Conservation (phyloP, 2,888 invertebrate species). For the Asteroscopus sphinx region DNA sequence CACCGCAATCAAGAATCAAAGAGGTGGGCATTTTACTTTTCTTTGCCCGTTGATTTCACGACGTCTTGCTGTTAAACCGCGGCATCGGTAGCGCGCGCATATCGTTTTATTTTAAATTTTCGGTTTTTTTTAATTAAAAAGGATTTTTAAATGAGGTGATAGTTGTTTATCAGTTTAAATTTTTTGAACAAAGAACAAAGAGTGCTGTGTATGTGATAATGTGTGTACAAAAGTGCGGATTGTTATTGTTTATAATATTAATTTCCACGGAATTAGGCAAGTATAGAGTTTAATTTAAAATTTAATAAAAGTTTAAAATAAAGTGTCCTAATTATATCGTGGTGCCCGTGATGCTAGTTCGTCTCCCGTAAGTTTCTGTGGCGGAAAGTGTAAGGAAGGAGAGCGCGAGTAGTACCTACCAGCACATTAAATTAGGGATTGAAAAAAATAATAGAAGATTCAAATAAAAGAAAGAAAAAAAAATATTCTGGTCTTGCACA, state of each 20-base stretch:
- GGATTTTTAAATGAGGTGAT: conserved; percentile 23
- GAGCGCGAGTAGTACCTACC: too few species aligned
- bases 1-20: conserved; percentile 19
- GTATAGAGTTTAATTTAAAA: conserved; percentile 39
- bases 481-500: too few species aligned
- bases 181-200: conserved; percentile 2
- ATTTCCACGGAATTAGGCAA: conserved; percentile 66
- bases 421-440: too few species aligned
- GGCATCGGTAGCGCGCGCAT: conserved; percentile 32
- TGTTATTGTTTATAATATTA: conserved; percentile 65
- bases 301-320: not conserved
- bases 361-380: too few species aligned
- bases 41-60: conserved; percentile 46
- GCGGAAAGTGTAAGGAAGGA: too few species aligned
- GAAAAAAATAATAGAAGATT: too few species aligned
- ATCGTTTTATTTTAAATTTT: conserved; percentile 25
- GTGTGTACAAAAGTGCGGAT: conserved; percentile 67
- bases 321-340: too few species aligned
- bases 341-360: too few species aligned
- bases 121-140: not conserved
- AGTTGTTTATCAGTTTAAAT: conserved; percentile 8
- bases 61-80: conserved; percentile 26
- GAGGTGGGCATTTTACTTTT: conserved; percentile 55
- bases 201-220: conserved; percentile 61
- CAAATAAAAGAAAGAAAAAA: too few species aligned